Base-by-base conservation (phyloP, 2,797 vertebrate species). In the Megalops cyprinoides region DNA sequence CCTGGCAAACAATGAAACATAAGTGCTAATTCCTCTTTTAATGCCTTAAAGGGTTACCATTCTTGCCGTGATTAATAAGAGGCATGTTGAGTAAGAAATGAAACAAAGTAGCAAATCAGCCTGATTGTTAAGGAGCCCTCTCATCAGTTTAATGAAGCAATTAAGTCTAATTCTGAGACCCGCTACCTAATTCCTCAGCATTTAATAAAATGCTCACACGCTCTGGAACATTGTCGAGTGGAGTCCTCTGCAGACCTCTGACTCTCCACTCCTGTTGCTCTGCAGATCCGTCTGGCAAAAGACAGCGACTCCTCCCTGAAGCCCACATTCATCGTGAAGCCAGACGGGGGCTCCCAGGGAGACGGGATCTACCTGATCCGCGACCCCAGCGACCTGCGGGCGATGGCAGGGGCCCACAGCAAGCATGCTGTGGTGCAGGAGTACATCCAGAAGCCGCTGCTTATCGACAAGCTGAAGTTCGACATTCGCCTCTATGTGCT, bases 281-380 rank as follows among this genome's bases (percentile, higher is more conserved):
- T 82, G 44, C 56, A 99, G 98, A 95, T 97, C 49, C 95, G 90
- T 42, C 87, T 93, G 91, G 93, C 95, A 84, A 99, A 96, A 88
- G 97, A 97, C 56, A 93, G 82, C 0, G 93, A 97, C 76, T 88
- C 94, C 0, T 87, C 93, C 1, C 91, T 95, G 91, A 97, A 94
- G 86, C 95, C 95, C 77, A 98, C 97, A 23, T 99, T 98, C 79
- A 99, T 99, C 7, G 97, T 99, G 23, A 99, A 99, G 84, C 98
- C 98, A 0, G 97, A 99, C 0, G 92, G 96, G 0, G 98, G 98
- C 37, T 99, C 97, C 87, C 98, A 99, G 87, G 98, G 98, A 42
- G 97, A 99, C 4, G 98, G 98, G 85, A 99, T 99, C 95, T 99
- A 98, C 96, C 97, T 99, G 92, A 97, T 99, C 90, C 97, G 96